phyloP scores from a whole-genome alignment of 2,113 vertebrate genomes.

The Phyllostomus hastatus region DNA sequence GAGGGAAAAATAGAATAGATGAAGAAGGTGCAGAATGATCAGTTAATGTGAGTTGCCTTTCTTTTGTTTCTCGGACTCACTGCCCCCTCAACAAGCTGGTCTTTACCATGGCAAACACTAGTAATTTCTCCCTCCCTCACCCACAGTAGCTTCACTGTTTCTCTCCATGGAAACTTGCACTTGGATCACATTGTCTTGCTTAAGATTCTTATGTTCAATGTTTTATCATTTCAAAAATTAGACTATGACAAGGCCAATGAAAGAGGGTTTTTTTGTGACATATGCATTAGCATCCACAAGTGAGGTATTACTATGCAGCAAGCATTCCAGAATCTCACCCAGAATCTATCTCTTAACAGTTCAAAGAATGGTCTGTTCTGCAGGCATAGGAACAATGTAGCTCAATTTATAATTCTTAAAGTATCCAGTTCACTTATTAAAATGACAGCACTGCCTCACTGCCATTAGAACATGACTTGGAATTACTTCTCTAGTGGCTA shows the following conservation, averaged over 20 bases:
- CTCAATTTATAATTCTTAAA: slow-evolving; percentile 10
- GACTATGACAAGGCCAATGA: not conserved
- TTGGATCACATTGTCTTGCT: not conserved
- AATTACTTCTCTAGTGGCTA: not conserved
- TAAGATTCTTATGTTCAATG: not conserved
- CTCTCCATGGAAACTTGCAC: not conserved
- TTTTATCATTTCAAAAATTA: not conserved
- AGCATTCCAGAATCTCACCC: not conserved
- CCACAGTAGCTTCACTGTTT: not conserved
- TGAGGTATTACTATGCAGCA: not conserved
- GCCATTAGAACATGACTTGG: not conserved
- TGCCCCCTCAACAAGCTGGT: not conserved
- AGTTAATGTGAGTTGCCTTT: not conserved
- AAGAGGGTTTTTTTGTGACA: not conserved
- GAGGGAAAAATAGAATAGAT: not conserved
- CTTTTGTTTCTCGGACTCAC: not conserved
- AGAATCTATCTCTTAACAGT: not conserved
- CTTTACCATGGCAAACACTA: not conserved
- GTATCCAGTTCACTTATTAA: not conserved
- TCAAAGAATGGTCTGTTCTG: not conserved
- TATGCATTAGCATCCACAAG: not conserved
- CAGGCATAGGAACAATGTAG: not conserved
- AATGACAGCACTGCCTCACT: not conserved
- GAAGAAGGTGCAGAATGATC: not conserved
- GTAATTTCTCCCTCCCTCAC: not conserved